Conservation (phyloP, 2,797 vertebrate species). For the Tauraco hartlaubi region DNA sequence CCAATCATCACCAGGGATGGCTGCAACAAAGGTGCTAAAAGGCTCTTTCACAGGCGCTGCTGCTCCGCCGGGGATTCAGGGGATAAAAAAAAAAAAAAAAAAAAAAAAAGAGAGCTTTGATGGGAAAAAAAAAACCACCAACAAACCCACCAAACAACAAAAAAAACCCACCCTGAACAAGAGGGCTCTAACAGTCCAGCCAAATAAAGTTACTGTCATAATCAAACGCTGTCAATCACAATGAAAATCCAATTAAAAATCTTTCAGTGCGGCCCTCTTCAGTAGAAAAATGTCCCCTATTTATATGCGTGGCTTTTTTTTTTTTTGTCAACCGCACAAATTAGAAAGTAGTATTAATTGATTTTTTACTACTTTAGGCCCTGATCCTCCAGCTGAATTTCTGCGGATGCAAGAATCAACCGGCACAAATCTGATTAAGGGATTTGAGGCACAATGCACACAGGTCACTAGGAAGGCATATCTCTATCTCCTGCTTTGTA, state of each 20-base stretch:
- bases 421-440: slow-evolving; percentile 66
- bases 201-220: slow-evolving; percentile 83
- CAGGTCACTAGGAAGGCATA: slow-evolving; percentile 56
- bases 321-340: slow-evolving; percentile 60
- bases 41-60: slow-evolving; percentile 89
- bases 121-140: not conserved
- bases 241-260: slow-evolving; percentile 84
- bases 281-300: slow-evolving; percentile 76
- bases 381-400: slow-evolving; percentile 63
- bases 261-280: slow-evolving; percentile 69
- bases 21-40: slow-evolving; percentile 95
- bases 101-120: slow-evolving; percentile 72
- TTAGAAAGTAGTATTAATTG: slow-evolving; percentile 74
- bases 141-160: not conserved
- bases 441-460: slow-evolving; percentile 55
- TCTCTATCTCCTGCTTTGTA: slow-evolving; percentile 56
- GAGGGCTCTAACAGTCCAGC: slow-evolving; percentile 74
- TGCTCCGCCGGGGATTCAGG: slow-evolving; percentile 79
- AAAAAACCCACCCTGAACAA: slow-evolving; percentile 29
- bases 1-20: slow-evolving; percentile 86
- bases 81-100: slow-evolving; percentile 65
- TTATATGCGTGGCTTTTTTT: slow-evolving; percentile 45
- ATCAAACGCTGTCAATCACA: slow-evolving; percentile 82
- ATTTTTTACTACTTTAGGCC: slow-evolving; percentile 55
- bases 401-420: slow-evolving; percentile 6